Evolutionary conservation across 2,888 invertebrate species (phyloP), one percentile per base, ranked within the genome.

Genomic region (Aethes cnicana): DNA sequence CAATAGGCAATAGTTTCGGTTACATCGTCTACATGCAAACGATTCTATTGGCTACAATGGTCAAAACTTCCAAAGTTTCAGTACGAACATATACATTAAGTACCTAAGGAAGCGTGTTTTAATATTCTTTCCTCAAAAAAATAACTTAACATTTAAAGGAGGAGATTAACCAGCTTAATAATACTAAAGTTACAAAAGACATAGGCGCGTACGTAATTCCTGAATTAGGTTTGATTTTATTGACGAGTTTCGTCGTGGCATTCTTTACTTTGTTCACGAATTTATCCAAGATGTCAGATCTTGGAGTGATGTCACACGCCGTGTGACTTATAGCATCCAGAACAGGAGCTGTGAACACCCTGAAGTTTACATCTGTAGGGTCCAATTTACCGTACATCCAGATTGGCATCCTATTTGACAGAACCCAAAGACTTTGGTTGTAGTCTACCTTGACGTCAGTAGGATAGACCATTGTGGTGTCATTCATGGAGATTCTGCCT

Each of bases 371-470:
- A 11, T 94, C 93, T 1, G 89, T 87, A 0, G 84, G 74, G 67
- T 94, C 89, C 54, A 95, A 72, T 50, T 90, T 87, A 0, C 89
- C 89, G 62, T 94, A 94, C 91, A 94, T 93, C 80, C 93, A 95
- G 42, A 91, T 84, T 0, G 94, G 95, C 64, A 95, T 77, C 53
- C 92, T 91, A 71, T 95, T 94, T 0, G 95, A 94, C 0, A 95
- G 72, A 1, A 95, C 93, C 95, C 95, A 95, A 0, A 95, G 72
- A 28, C 92, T 93, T 8, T 93, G 91, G 4, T 94, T 90, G 17
- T 90, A 90, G 58, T 95, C 95, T 0, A 95, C 94, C 77, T 95
- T 95, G 1, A 95, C 90, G 60, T 95, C 95, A 41, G 94, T 94
- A 1, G 95, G 95, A 64, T 95, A 95, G 0, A 95, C 88, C 93